Percentiles rank a stretch among this genome's conserved stretches.
Evolutionary conservation across 2,797 vertebrate species (phyloP).

Genomic region (Anableps anableps): DNA sequence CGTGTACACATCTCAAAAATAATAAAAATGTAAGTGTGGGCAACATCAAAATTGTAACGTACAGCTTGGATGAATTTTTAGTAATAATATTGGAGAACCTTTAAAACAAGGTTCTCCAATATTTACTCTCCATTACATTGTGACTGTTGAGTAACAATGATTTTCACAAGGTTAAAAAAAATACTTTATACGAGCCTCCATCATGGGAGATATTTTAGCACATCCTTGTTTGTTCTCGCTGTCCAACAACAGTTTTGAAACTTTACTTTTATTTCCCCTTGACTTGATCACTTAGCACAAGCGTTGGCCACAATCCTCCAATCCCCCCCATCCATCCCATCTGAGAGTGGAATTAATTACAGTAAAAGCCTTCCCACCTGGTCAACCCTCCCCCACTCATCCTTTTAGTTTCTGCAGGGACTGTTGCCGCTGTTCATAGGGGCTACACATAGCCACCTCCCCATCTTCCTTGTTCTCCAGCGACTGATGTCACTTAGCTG

Average conservation of each 20-base stretch:
- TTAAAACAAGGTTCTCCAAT: background rate
- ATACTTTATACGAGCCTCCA: background rate
- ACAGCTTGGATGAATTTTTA: no score
- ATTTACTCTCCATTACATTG: background rate
- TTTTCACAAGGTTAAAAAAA: background rate
- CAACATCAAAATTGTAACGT: no score
- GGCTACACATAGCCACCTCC: constrained; percentile 42
- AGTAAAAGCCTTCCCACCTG: constrained; percentile 72
- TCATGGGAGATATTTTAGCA: background rate
- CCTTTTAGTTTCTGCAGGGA: constrained; percentile 42
- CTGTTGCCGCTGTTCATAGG: constrained; percentile 16
- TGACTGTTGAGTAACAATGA: background rate
- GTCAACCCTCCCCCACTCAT: constrained; percentile 34
- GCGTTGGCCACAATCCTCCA: constrained; percentile 25
- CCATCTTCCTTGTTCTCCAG: constrained; percentile 28
- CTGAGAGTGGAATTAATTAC: constrained; percentile 70
- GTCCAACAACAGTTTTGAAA: constrained; percentile 16
- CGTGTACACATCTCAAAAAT: no score
- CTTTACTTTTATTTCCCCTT: constrained; percentile 48
- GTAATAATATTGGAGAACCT: no score
- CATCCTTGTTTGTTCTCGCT: background rate
- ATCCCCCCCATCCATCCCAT: constrained; percentile 38
- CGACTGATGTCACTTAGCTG: constrained; percentile 81
- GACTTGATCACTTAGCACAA: constrained; percentile 49
- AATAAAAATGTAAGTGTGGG: no score